Evolutionary conservation across 2,797 vertebrate species (phyloP).

Genomic region (Borostomias antarcticus): DNA sequence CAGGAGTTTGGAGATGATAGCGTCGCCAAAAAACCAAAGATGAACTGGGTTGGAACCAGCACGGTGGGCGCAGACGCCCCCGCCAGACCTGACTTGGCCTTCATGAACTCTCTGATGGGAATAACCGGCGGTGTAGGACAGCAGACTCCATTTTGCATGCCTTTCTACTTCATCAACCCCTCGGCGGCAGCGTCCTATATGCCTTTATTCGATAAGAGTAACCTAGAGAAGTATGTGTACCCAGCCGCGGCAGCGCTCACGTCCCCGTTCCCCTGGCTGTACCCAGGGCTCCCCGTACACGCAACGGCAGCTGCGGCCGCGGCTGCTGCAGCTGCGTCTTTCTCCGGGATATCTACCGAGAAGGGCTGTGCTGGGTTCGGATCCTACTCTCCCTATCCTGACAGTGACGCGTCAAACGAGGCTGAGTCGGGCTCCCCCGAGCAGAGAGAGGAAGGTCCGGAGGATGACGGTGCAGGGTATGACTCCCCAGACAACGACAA

Average conservation of each 20-base stretch:
- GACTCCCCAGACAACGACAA: slow-evolving; percentile 55
- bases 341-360: slow-evolving; percentile 82
- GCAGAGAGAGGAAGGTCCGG: slow-evolving; percentile 65
- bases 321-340: slow-evolving; percentile 71
- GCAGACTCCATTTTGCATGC: slow-evolving; percentile 91
- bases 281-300: slow-evolving; percentile 81
- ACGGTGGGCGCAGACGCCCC: slow-evolving; percentile 54
- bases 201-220: slow-evolving; percentile 89
- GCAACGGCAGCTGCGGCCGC: slow-evolving; percentile 54
- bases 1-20: slow-evolving; percentile 88
- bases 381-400: slow-evolving; percentile 56
- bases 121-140: slow-evolving; percentile 82
- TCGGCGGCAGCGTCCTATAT: slow-evolving; percentile 89
- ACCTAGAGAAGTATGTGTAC: slow-evolving; percentile 89
- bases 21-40: slow-evolving; percentile 83
- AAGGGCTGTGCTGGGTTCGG: slow-evolving; percentile 70
- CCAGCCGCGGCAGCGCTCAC: slow-evolving; percentile 74
- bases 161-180: slow-evolving; percentile 92
- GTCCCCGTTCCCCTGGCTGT: slow-evolving; percentile 85
- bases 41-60: slow-evolving; percentile 71
- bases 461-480: slow-evolving; percentile 56
- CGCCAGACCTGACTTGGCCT: slow-evolving; percentile 78
- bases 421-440: slow-evolving; percentile 65
- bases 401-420: slow-evolving; percentile 63
- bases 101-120: slow-evolving; percentile 90